Base-by-base conservation (phyloP, 2,113 vertebrate species). In the Python bivittatus region DNA sequence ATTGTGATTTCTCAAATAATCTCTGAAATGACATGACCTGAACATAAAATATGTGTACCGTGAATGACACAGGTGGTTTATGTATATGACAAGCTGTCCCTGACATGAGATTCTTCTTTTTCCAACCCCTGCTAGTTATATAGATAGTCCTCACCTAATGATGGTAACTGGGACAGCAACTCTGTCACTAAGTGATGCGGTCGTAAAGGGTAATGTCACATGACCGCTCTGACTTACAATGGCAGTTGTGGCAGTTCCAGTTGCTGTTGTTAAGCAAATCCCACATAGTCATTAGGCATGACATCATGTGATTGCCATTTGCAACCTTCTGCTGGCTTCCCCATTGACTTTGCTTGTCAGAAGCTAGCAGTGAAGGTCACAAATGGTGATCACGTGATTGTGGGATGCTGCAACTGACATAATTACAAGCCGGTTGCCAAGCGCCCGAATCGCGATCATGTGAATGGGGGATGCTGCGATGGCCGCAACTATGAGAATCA, bases 31-130 rank as follows among this genome's bases (percentile, higher is more conserved):
- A 58, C 38, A 44, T 11, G 12, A 25, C 33, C 86, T 54, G 60
- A 91, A 88, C 5, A 72, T 91, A 72, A 94, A 93, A 88, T 17
- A 84, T n/a, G 8, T 88, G 92, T 87, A 90, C 54, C 53, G 86
- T 92, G 86, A 92, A 72, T 11, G 0, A n/a, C 6, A 2, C 2
- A 89, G 33, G 17, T 79, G 33, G 79, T 91, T 88, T 91, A 54
- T 33, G 58, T 42, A 61, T n/a, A 0, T 48, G 90, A 93, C 92
- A 61, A 92, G 90, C 56, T 48, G 42, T 0, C 20, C 17, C 17
- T 42, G 25, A 54, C 56, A 87, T 8, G 25, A 1, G 42, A n/a
- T 53, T 48, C 54, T 92, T 93, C 0, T 0, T 91, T 94, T 88
- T 86, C 23, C 58, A 25, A 2, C 27, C 93, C 88, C 25, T 56